Evolutionary conservation across 2,113 vertebrate species (phyloP).

Genomic region (Ursus arctos): DNA sequence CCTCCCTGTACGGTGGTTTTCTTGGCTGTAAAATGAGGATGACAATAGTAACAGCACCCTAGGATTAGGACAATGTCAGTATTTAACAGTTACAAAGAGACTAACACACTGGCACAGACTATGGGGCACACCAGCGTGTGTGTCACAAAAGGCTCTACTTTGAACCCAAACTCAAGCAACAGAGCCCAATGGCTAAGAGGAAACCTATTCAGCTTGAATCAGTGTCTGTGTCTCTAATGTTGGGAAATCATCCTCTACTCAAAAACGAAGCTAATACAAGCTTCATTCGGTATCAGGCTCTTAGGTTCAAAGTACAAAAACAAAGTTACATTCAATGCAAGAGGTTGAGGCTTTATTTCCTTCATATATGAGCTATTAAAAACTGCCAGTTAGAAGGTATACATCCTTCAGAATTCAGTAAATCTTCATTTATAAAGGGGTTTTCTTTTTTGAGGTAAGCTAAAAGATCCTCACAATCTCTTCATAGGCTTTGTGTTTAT

Average conservation of each 20-base stretch:
- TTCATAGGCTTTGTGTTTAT: neutral
- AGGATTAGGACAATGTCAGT: neutral
- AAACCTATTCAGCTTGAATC: neutral
- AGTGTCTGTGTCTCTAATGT: neutral
- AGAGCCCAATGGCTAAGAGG: neutral
- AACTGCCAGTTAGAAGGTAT: neutral
- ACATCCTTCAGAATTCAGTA: neutral
- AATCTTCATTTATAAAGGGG: neutral
- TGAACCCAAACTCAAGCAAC: conserved; percentile 32
- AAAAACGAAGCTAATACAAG: neutral
- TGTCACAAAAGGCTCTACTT: neutral
- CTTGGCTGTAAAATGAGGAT: neutral
- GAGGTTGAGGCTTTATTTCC: neutral
- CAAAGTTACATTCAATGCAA: neutral
- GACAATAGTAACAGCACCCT: neutral
- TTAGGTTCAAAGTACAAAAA: neutral
- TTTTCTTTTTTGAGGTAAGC: neutral
- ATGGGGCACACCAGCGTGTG: neutral
- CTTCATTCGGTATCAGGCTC: neutral
- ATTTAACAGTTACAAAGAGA: neutral
- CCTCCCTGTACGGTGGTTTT: neutral
- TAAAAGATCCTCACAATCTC: neutral
- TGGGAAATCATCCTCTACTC: neutral
- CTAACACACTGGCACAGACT: neutral
- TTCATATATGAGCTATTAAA: neutral